phyloP scores from a whole-genome alignment of 1,140 invertebrate species.

The Drosophila bifasciata region DNA sequence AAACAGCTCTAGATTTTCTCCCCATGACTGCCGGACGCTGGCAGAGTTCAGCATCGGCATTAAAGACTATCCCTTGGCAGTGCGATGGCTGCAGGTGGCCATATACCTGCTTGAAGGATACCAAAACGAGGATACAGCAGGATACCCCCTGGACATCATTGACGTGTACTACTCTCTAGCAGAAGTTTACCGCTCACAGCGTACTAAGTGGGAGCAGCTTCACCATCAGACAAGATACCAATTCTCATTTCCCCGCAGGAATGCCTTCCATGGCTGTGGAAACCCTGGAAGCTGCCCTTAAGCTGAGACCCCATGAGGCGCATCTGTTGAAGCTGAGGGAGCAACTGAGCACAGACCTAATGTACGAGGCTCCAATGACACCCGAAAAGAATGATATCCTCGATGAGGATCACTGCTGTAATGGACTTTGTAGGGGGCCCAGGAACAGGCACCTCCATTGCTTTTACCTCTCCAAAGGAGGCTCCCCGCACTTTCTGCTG shows the following conservation, averaged over 20 bases:
- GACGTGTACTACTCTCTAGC: neutral
- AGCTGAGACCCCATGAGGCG: neutral
- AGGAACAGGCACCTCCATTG: neutral
- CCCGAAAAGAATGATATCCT: neutral
- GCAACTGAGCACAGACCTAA: neutral
- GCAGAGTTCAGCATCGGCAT: neutral
- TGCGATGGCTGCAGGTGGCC: neutral
- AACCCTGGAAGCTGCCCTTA: neutral
- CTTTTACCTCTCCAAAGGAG: neutral
- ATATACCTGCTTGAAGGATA: neutral
- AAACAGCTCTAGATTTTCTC: neutral
- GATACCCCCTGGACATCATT: neutral
- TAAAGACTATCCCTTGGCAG: neutral
- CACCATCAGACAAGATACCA: neutral
- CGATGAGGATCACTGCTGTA: neutral
- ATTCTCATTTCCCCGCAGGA: neutral
- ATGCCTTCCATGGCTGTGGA: neutral
- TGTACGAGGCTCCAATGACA: neutral
- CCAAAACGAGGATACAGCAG: neutral
- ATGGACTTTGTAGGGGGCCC: neutral
- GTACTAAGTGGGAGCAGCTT: neutral
- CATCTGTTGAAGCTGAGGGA: neutral
- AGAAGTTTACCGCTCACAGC: neutral
- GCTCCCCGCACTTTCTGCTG: neutral
- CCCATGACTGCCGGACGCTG: neutral